phyloP scores from a whole-genome alignment of 2,888 invertebrate genomes.

The Andrena marginata region DNA sequence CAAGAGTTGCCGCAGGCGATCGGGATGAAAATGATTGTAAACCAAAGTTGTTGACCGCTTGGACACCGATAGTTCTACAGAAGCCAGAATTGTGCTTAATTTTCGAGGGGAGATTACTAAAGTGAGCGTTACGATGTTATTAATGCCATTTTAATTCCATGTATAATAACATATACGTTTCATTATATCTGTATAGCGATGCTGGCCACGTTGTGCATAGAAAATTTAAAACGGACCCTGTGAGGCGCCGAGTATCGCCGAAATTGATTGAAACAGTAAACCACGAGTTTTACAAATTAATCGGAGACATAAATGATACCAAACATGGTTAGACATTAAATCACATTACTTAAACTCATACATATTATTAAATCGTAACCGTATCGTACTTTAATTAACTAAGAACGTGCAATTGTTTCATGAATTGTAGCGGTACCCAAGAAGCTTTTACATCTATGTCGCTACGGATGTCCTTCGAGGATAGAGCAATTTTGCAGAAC shows the following conservation, averaged over 20 bases:
- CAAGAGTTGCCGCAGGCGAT: background rate
- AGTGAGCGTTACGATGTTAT: conserved; percentile 69
- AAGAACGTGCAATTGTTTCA: conserved; percentile 4
- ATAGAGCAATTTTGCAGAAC: conserved; percentile 74
- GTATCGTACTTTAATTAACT: background rate
- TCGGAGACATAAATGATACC: conserved; percentile 73
- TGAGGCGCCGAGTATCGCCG: conserved; percentile 70
- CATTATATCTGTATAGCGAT: conserved; percentile 71
- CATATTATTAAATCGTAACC: background rate
- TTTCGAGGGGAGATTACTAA: conserved; percentile 79
- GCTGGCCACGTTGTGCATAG: conserved; percentile 73
- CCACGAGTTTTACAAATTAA: conserved; percentile 73
- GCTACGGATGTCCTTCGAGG: conserved; percentile 77
- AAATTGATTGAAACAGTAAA: conserved; percentile 74
- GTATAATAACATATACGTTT: background rate
- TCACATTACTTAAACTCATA: background rate
- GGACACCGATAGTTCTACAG: conserved; percentile 75
- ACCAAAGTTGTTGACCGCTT: conserved; percentile 74
- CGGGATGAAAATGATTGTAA: conserved; percentile 55
- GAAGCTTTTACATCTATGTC: conserved; percentile 73
- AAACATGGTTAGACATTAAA: conserved; percentile 71
- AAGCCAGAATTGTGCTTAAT: conserved; percentile 67
- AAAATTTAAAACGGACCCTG: conserved; percentile 73
- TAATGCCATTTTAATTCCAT: background rate
- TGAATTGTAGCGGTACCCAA: conserved; percentile 70